Evolutionary conservation across 2,797 vertebrate species (phyloP).

Genomic region (Neostethus bicornis): DNA sequence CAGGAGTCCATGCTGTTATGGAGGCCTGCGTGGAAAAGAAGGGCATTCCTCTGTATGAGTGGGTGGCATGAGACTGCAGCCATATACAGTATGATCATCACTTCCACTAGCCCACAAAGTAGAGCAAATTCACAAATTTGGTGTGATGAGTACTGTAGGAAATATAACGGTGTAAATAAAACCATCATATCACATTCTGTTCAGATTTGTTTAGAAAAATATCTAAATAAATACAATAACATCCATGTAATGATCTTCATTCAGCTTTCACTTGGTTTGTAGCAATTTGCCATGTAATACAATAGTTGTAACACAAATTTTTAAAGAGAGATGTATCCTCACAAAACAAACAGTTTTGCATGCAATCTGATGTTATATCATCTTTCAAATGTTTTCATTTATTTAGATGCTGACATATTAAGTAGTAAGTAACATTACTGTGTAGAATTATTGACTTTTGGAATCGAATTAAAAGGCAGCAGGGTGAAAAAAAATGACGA

Average conservation of each 20-base stretch:
- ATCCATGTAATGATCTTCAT: not conserved
- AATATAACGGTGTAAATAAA: not conserved
- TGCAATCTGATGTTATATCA: too few relatives aligned
- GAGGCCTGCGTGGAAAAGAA: conserved; percentile 9
- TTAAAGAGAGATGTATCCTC: not conserved
- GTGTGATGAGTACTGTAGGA: not conserved
- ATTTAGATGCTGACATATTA: too few relatives aligned
- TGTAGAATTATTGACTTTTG: not conserved
- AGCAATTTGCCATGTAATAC: not conserved
- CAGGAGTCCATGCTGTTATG: not conserved
- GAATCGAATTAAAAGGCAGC: too few relatives aligned
- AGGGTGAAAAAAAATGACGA: too few relatives aligned
- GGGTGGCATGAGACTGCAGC: conserved; percentile 23
- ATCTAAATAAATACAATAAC: too few relatives aligned
- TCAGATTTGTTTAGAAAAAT: not conserved
- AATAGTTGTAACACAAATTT: not conserved
- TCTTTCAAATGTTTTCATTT: too few relatives aligned
- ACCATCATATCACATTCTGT: not conserved
- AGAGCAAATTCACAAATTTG: not conserved
- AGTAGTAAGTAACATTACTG: not conserved
- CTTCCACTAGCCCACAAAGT: not conserved
- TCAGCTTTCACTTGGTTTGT: not conserved
- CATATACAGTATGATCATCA: conserved; percentile 16
- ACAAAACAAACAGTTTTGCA: too few relatives aligned
- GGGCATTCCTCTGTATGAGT: conserved; percentile 38